Percentiles rank a stretch among this genome's conserved stretches.
Evolutionary conservation across 2,113 vertebrate species (phyloP).

Genomic region (Erythrocebus patas): DNA sequence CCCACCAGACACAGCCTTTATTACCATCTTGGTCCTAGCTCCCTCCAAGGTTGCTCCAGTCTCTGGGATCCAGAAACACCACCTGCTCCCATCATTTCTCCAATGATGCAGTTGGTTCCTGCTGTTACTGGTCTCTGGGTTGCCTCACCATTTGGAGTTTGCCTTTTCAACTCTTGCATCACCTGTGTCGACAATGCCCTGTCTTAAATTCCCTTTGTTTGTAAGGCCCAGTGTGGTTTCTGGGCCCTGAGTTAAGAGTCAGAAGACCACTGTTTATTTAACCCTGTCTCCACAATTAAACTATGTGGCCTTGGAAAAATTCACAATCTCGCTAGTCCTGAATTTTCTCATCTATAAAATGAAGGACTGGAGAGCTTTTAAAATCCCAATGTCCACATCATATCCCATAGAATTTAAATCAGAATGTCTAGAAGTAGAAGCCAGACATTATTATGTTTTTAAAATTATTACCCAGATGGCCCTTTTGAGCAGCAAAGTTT

Average conservation of each 20-base stretch:
- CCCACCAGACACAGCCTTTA: not conserved
- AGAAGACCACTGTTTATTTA: slow-evolving; percentile 32
- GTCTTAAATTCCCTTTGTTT: slow-evolving; percentile 23
- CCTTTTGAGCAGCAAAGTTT: not conserved
- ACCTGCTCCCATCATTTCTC: not conserved
- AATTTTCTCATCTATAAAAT: slow-evolving; percentile 25
- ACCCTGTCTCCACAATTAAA: slow-evolving; percentile 34
- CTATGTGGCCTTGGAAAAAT: not conserved
- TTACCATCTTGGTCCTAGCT: not conserved
- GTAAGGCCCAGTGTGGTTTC: not conserved
- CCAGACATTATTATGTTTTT: not conserved
- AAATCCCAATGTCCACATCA: not conserved
- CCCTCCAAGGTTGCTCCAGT: not conserved
- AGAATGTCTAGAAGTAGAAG: not conserved
- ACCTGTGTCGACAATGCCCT: not conserved
- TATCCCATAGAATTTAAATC: not conserved
- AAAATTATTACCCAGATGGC: not conserved
- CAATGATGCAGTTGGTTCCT: not conserved
- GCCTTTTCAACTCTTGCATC: not conserved
- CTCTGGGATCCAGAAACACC: not conserved
- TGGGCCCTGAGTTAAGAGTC: slow-evolving; percentile 14
- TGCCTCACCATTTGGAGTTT: not conserved
- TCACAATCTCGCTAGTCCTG: not conserved
- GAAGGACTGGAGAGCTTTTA: not conserved
- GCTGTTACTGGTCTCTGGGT: not conserved